phyloP scores from a whole-genome alignment of 2,888 invertebrate genomes.

The Falcaria lacertinaria region DNA sequence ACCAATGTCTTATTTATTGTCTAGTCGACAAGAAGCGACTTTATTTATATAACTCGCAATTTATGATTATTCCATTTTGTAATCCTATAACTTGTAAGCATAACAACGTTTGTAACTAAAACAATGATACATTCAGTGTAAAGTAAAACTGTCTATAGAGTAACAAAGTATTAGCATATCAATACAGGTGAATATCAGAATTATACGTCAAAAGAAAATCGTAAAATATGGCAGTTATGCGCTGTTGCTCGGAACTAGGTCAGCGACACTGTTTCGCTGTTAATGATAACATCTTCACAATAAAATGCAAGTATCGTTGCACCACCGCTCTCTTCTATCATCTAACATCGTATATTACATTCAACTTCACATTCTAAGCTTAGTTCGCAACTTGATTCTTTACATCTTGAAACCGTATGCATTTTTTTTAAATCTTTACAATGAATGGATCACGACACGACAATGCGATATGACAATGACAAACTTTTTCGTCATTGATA shows the following conservation, averaged over 20 bases:
- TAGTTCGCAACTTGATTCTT: neutral
- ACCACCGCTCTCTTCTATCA: constrained; percentile 8
- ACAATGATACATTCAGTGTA: neutral
- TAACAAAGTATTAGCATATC: neutral
- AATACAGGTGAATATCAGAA: constrained; percentile 1
- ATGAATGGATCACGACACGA: neutral
- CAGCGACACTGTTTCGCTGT: constrained; percentile 23
- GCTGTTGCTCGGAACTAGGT: constrained; percentile 29
- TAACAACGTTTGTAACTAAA: too few species aligned
- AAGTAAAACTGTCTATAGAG: neutral
- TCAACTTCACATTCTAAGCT: neutral
- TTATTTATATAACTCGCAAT: too few species aligned
- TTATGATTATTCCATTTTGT: too few species aligned
- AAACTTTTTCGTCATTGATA: neutral
- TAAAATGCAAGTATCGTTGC: constrained; percentile 15
- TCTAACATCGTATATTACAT: neutral
- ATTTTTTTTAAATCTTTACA: neutral
- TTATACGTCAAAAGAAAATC: constrained; percentile 15
- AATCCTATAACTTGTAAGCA: too few species aligned
- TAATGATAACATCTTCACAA: constrained; percentile 31
- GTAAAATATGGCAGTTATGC: constrained; percentile 24
- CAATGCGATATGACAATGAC: neutral
- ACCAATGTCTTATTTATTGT: too few species aligned
- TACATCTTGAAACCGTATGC: neutral
- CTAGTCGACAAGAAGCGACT: too few species aligned